Evolutionary conservation across 2,797 vertebrate genomes (phyloP), one percentile per base, ranked within the genome.

Genomic region (Eupleurogrammus muticus): DNA sequence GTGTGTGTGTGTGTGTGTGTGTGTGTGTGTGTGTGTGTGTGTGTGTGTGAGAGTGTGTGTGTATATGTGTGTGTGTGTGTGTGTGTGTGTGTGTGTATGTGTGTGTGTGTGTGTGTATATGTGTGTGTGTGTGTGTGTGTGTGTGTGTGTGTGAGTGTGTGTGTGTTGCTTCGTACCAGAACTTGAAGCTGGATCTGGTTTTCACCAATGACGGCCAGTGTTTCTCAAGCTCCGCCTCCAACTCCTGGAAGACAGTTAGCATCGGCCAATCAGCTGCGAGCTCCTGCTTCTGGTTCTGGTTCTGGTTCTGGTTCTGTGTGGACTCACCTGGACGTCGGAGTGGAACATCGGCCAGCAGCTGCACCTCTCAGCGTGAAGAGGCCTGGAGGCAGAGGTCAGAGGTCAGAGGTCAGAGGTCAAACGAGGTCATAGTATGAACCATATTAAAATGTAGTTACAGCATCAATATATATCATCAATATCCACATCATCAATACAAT

Each of bases 201-300:
- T 74, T 89, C 60, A 94, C 34, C 0, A 95, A 50, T 0, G 92
- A 92, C 0, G 94, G 94, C 94, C 94, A 95, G 9, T 84, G 49
- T 38, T 83, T 48, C 5, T 8, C 67, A 50, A 95, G 76, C 60
- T 91, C 79, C 0, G 50, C 46, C 7, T 87, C 55, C 38, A 87
- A 65, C 47, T 80, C 92, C 87, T 92, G 71, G n/a, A 61, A 48
- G 2, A 51, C 5, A 66, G 2, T 21, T 1, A 10, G 8, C 32
- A 40, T 19, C 32, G 12, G 9, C 64, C 23, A 60, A 40, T 67
- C 68, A 69, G 46, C 42, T 10, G 2, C 10, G 42, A 40, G 52
- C 23, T 28, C 28, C 28, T 28, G 28, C 3, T 28, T 6, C 28
- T 28, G 28, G 12, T 10, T 56, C 21, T 10, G 35, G 34, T 35